Evolutionary conservation across 1,140 invertebrate species (phyloP).

Genomic region (Penaeus japonicus): DNA sequence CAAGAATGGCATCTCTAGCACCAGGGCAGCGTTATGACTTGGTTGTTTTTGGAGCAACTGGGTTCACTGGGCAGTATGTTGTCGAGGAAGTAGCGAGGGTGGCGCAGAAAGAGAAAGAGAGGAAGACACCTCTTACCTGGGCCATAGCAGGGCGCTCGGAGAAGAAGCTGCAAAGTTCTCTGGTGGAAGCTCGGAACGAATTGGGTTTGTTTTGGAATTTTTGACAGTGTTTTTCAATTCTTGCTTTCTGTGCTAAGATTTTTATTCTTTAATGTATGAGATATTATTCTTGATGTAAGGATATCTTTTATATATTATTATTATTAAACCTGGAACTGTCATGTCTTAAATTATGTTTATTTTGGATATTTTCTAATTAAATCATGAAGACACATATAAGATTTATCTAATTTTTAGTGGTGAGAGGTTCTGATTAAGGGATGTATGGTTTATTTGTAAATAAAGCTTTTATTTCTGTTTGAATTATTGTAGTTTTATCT

Average conservation of each 20-base stretch:
- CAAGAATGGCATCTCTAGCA: too few relatives aligned
- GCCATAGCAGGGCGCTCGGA: constrained; percentile 54
- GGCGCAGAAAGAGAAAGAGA: constrained; percentile 65
- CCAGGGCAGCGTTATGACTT: constrained; percentile 67
- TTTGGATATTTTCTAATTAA: neutral
- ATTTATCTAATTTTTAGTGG: neutral
- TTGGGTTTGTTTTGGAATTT: constrained; percentile 26
- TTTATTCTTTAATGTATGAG: neutral
- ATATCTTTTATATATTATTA: too few relatives aligned
- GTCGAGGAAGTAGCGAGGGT: constrained; percentile 72
- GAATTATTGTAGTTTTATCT: too few relatives aligned
- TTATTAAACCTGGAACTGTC: neutral
- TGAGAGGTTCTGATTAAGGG: neutral
- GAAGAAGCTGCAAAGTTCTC: constrained; percentile 37
- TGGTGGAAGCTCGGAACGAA: constrained; percentile 32
- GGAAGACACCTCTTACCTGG: constrained; percentile 61
- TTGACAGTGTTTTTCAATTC: neutral
- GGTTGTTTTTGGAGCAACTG: constrained; percentile 83
- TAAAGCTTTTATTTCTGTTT: neutral
- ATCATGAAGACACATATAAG: neutral
- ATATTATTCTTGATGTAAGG: neutral
- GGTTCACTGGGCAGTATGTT: constrained; percentile 84
- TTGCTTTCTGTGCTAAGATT: neutral
- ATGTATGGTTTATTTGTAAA: neutral
- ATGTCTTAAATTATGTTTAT: neutral